Evolutionary conservation across 2,797 vertebrate genomes (phyloP).

Genomic region (Chloroceryle inda): DNA sequence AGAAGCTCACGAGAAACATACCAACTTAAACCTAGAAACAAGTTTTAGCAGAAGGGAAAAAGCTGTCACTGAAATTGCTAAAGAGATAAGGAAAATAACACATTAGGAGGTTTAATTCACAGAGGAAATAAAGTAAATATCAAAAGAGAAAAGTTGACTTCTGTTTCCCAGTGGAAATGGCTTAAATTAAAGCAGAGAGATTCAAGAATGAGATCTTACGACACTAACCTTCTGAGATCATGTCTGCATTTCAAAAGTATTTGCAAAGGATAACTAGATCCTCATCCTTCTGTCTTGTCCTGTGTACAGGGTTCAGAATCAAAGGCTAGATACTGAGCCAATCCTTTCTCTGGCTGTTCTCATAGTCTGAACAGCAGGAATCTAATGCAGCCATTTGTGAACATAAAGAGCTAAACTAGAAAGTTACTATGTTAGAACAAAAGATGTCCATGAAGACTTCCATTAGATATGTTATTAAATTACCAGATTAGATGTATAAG

Average conservation of each 20-base stretch:
- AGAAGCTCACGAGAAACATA: not conserved
- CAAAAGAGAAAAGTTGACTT: conserved; percentile 30
- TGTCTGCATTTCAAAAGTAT: not conserved
- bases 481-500: not conserved
- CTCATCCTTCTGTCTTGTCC: not conserved
- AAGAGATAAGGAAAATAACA: conserved; percentile 16
- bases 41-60: not conserved
- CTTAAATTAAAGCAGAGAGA: conserved; percentile 45
- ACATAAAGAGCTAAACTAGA: not conserved
- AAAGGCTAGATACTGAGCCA: not conserved
- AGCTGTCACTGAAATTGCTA: not conserved
- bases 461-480: not conserved
- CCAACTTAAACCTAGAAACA: not conserved
- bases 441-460: not conserved
- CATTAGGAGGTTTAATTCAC: conserved; percentile 40
- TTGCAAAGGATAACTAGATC: not conserved
- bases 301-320: not conserved
- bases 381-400: not conserved
- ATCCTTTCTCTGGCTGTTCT: not conserved
- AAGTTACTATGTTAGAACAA: not conserved
- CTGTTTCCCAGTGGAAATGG: conserved; percentile 12
- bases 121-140: conserved; percentile 61
- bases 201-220: not conserved
- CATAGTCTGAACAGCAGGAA: not conserved
- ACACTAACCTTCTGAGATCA: conserved; percentile 39